phyloP scores from a whole-genome alignment of 2,113 vertebrate species.

The Lamprotornis superbus region DNA sequence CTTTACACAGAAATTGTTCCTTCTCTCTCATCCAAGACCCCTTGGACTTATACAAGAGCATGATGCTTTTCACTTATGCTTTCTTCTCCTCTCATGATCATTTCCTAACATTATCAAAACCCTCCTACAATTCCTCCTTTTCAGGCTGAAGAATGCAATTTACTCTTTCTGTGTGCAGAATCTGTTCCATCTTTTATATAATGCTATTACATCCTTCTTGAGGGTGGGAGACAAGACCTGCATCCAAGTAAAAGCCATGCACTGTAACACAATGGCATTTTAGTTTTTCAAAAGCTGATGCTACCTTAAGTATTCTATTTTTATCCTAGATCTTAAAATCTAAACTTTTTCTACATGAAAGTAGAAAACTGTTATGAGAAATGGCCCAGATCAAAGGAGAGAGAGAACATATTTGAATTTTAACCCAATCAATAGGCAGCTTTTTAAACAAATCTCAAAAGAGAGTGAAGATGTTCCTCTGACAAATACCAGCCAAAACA shows the following conservation, averaged over 20 bases:
- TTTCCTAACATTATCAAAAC: neutral
- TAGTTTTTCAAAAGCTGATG: neutral
- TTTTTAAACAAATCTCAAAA: constrained; percentile 32
- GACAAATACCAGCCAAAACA: neutral
- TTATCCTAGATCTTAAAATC: neutral
- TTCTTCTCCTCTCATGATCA: neutral
- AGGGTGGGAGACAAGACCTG: neutral
- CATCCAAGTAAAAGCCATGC: neutral
- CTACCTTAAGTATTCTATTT: neutral
- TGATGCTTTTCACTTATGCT: neutral
- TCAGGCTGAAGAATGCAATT: neutral
- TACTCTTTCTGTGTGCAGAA: neutral
- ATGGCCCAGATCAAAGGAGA: neutral
- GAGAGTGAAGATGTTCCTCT: neutral
- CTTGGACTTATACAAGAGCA: neutral
- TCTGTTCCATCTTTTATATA: neutral
- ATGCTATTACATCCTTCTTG: neutral
- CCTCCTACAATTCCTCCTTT: neutral
- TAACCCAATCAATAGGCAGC: neutral
- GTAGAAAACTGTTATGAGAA: neutral
- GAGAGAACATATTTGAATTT: neutral
- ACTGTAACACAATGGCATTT: neutral
- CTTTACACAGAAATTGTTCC: neutral
- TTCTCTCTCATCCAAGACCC: neutral
- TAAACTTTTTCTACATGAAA: neutral